Evolutionary conservation across 1,140 invertebrate species (phyloP).

Genomic region (Drosophila miranda): DNA sequence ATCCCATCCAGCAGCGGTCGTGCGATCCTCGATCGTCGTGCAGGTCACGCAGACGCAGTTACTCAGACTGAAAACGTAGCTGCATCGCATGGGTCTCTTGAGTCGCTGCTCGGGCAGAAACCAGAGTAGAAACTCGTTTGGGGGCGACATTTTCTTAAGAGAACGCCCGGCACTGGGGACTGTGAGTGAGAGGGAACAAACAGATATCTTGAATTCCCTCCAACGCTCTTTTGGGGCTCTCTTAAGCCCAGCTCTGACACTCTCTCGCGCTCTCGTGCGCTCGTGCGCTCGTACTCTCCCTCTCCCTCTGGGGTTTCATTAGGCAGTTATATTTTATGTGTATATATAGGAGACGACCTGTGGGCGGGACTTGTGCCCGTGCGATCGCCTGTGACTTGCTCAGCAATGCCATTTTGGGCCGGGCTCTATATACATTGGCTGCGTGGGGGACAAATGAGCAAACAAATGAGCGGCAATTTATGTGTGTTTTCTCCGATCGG

Average conservation of each 20-base stretch:
- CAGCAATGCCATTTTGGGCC: conserved; percentile 70
- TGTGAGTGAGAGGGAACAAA: conserved; percentile 28
- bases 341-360: conserved; percentile 34
- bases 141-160: conserved; percentile 47
- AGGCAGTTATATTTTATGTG: conserved; percentile 51
- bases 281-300: background rate
- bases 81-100: conserved; percentile 41
- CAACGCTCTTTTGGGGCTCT: too few relatives aligned
- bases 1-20: conserved; percentile 15
- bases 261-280: conserved; percentile 37
- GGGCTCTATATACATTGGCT: conserved; percentile 65
- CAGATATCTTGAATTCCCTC: conserved; percentile 1
- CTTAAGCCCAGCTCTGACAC: conserved; percentile 25
- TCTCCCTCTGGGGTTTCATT: conserved; percentile 41
- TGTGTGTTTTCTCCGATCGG: conserved; percentile 24
- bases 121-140: conserved; percentile 51
- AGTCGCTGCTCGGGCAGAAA: conserved; percentile 18
- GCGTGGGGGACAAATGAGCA: conserved; percentile 70
- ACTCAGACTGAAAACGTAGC: conserved; percentile 68
- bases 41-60: conserved; percentile 72
- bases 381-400: conserved; percentile 44
- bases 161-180: background rate
- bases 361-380: conserved; percentile 66
- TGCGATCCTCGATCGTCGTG: conserved; percentile 66
- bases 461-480: conserved; percentile 70